phyloP scores from a whole-genome alignment of 2,888 invertebrate species.

The Hyppa rectilinea region DNA sequence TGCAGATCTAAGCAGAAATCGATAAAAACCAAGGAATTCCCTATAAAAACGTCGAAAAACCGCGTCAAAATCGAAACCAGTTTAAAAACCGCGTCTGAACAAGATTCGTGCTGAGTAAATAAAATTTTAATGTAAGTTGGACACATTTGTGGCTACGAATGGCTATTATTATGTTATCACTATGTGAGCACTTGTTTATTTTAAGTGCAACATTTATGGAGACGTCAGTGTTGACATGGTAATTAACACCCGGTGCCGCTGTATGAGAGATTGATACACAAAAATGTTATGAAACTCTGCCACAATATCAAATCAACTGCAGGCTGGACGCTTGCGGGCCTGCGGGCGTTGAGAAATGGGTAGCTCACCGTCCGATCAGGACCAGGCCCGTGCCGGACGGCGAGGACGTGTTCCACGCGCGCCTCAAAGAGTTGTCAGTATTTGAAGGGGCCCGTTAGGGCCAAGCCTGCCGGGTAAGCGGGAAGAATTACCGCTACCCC shows the following conservation, averaged over 20 bases:
- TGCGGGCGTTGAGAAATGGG: too few relatives aligned
- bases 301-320: background rate
- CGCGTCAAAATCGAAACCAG: conserved; percentile 39
- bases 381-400: too few relatives aligned
- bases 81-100: conserved; percentile 42
- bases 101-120: conserved; percentile 26
- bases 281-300: background rate
- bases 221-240: background rate
- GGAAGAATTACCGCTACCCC: too few relatives aligned
- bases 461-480: too few relatives aligned
- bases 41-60: conserved; percentile 28
- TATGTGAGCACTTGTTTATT: conserved; percentile 7
- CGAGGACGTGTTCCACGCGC: too few relatives aligned
- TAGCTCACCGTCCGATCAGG: too few relatives aligned
- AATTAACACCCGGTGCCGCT: background rate
- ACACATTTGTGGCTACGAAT: conserved; percentile 26
- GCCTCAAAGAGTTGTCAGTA: too few relatives aligned
- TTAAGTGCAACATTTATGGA: conserved; percentile 1
- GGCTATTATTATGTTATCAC: conserved; percentile 41
- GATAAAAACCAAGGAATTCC: conserved; percentile 45
- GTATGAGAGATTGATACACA: background rate
- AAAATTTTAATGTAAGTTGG: conserved; percentile 29
- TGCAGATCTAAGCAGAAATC: conserved; percentile 23
- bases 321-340: too few relatives aligned
- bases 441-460: too few relatives aligned